Conservation (phyloP, 2,797 vertebrate genomes). For the Gobio occitaniae region DNA sequence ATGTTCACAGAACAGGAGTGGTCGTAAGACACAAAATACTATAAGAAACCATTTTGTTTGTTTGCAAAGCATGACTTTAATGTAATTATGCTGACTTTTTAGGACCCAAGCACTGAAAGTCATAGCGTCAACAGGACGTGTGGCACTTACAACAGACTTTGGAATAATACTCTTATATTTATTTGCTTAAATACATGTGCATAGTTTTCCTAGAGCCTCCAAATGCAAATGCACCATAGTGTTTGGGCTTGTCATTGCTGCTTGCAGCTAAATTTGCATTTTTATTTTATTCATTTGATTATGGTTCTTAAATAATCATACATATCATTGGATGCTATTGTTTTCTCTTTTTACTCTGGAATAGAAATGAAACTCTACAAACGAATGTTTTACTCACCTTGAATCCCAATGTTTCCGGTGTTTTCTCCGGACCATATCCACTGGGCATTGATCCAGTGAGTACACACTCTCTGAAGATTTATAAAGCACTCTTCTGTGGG, state of each 20-base stretch:
- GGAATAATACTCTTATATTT: not conserved
- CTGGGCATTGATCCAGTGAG: constrained; percentile 96
- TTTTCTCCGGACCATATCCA: constrained; percentile 90
- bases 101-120: not conserved
- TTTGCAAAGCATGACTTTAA: not conserved
- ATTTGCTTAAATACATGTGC: not conserved
- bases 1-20: constrained; percentile 87
- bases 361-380: constrained; percentile 81
- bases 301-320: not conserved
- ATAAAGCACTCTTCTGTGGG: constrained; percentile 15
- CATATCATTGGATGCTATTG: not conserved
- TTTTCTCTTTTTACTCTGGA: constrained; percentile 43
- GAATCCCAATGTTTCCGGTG: constrained; percentile 89
- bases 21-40: constrained; percentile 80
- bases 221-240: not conserved
- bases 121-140: not conserved
- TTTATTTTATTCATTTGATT: constrained; percentile 3
- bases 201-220: not conserved
- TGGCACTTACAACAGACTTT: not conserved
- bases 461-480: constrained; percentile 42
- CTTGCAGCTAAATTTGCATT: not conserved
- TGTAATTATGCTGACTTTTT: not conserved
- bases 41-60: not conserved
- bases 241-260: not conserved
- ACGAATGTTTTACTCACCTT: constrained; percentile 80